Conservation (phyloP, 2,888 invertebrate species). For the Brassicogethes aeneus region DNA sequence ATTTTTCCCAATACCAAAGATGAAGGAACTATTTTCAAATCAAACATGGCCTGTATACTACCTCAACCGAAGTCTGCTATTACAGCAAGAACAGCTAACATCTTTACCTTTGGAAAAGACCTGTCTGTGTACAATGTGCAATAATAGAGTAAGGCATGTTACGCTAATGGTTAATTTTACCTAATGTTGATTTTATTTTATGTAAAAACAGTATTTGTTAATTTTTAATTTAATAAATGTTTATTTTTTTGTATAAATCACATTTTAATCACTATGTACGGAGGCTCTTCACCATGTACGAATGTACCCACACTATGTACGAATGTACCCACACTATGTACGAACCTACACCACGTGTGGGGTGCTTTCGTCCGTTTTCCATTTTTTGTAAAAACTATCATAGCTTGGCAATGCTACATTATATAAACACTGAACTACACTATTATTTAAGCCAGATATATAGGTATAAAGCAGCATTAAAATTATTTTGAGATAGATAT, state of each 20-base stretch:
- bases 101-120: not conserved
- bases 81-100: not conserved
- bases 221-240: too few species aligned
- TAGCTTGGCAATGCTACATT: not conserved
- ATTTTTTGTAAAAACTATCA: conserved; percentile 3
- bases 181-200: not conserved
- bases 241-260: too few species aligned
- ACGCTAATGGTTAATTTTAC: not conserved
- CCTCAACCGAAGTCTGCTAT: not conserved
- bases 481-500: conserved; percentile 5
- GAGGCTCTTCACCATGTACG: too few species aligned
- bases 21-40: not conserved
- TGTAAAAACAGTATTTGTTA: too few species aligned
- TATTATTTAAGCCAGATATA: not conserved
- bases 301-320: not conserved
- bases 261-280: too few species aligned
- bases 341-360: conserved; percentile 1
- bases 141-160: not conserved
- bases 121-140: conserved; percentile 4
- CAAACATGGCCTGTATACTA: not conserved
- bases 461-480: conserved; percentile 1
- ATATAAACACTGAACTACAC: not conserved
- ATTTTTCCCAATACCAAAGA: conserved; percentile 2
- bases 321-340: conserved; percentile 1
- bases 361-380: conserved; percentile 5